Percentiles rank a stretch among this genome's conserved stretches.
These are phyloP conservation scores for Magallana angulata DNA, from an alignment of 1,140 invertebrate genomes.

Conservation along the genomic window DNA sequence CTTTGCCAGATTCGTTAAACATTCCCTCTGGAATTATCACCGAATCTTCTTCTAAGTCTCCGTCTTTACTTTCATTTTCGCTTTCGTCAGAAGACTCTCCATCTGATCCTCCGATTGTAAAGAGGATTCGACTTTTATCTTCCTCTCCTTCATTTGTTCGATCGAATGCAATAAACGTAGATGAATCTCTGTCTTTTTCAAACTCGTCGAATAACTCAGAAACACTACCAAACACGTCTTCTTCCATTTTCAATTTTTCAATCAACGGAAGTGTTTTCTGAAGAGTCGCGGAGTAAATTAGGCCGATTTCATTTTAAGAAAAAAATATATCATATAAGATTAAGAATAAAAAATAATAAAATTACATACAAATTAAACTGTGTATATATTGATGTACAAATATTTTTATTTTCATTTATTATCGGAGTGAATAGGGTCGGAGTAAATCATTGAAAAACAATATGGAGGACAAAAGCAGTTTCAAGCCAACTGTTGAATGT, in stretches of 20 bases:
- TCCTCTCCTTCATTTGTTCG: conserved; percentile 56
- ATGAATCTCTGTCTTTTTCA: conserved; percentile 70
- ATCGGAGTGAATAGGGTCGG: too few species aligned
- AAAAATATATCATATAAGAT: too few species aligned
- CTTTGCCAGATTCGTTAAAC: conserved; percentile 15
- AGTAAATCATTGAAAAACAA: too few species aligned
- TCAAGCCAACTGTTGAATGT: too few species aligned
- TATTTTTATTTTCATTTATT: too few species aligned
- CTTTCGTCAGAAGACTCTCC: conserved; percentile 51
- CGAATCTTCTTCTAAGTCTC: not conserved
- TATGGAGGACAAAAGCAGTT: too few species aligned
- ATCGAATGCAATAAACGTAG: conserved; percentile 67
- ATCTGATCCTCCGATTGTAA: conserved; percentile 64
- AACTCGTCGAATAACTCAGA: conserved; percentile 74
- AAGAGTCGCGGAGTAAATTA: not conserved
- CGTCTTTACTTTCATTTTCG: conserved; percentile 56
- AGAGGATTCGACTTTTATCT: conserved; percentile 68
- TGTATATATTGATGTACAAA: too few species aligned
- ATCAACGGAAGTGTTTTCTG: not conserved
- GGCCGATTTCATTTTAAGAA: not conserved
- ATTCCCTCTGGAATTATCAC: not conserved
- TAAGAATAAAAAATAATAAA: too few species aligned
- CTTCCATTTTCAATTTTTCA: conserved; percentile 59
- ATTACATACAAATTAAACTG: too few species aligned
- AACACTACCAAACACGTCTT: conserved; percentile 70